Evolutionary conservation across 2,797 vertebrate species (phyloP).

Genomic region (Corythornis leucogaster): DNA sequence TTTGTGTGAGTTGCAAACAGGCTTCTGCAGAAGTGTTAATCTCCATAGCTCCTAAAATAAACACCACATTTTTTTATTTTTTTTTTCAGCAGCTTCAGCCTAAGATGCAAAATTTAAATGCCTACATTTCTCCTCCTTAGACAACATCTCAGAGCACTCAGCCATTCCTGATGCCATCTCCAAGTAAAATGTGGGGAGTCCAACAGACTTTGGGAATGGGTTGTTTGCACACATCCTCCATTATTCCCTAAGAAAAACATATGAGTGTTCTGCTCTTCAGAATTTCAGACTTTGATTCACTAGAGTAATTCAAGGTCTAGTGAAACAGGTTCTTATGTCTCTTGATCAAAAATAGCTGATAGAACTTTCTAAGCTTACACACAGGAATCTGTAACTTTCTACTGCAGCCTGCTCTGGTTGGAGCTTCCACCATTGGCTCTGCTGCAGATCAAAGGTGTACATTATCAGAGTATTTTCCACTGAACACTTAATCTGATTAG

Average conservation of each 20-base stretch:
- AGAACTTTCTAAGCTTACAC: neutral
- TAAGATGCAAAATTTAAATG: conserved; percentile 36
- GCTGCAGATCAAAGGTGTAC: neutral
- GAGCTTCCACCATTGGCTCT: neutral
- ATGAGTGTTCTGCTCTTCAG: fast-evolving
- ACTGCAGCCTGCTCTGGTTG: neutral
- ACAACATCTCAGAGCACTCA: fast-evolving
- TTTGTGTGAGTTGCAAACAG: neutral
- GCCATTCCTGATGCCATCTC: neutral
- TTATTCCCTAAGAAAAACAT: neutral
- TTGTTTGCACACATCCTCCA: neutral
- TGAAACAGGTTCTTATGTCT: neutral
- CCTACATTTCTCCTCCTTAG: neutral
- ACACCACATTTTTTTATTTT: neutral
- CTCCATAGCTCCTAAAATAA: neutral
- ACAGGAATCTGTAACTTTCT: neutral
- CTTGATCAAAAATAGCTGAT: neutral
- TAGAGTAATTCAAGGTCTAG: neutral
- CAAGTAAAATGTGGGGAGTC: neutral
- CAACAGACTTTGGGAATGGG: neutral
- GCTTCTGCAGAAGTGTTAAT: neutral
- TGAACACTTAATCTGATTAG: neutral
- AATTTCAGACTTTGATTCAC: neutral
- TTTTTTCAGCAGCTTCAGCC: neutral
- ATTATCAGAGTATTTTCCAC: neutral